A percentile compares a stretch with the other conserved stretches of the same genome.
phyloP scores from a whole-genome alignment of 2,797 vertebrate genomes.

The Bradypus variegatus region DNA sequence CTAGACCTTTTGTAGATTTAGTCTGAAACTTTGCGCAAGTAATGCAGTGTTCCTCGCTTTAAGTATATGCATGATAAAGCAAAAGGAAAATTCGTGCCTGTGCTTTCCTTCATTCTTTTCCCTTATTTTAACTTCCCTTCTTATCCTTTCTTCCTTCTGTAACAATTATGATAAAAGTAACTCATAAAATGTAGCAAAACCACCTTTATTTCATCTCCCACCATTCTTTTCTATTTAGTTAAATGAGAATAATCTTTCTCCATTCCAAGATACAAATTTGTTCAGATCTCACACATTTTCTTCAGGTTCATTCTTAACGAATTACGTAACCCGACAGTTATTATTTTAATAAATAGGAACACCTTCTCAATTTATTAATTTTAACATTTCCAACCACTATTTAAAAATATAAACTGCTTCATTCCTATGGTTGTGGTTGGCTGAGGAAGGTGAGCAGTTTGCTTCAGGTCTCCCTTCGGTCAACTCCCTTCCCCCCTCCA shows the following conservation, averaged over 20 bases:
- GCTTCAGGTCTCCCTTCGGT: neutral
- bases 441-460: neutral
- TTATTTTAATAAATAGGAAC: neutral
- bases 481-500: neutral
- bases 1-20: neutral
- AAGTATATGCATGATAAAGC: neutral
- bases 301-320: neutral
- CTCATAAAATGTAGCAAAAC: neutral
- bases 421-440: neutral
- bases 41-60: neutral
- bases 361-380: neutral
- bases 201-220: neutral
- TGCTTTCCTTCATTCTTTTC: neutral
- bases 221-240: neutral
- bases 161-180: neutral
- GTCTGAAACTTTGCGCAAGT: neutral
- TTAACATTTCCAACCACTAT: neutral
- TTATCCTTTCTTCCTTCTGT: neutral
- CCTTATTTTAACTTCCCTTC: neutral
- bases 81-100: neutral
- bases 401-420: neutral
- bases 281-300: neutral
- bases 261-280: neutral
- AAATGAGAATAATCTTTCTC: neutral
- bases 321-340: neutral